Base-by-base conservation (phyloP, 2,888 invertebrate species). In the Heliconius sara region DNA sequence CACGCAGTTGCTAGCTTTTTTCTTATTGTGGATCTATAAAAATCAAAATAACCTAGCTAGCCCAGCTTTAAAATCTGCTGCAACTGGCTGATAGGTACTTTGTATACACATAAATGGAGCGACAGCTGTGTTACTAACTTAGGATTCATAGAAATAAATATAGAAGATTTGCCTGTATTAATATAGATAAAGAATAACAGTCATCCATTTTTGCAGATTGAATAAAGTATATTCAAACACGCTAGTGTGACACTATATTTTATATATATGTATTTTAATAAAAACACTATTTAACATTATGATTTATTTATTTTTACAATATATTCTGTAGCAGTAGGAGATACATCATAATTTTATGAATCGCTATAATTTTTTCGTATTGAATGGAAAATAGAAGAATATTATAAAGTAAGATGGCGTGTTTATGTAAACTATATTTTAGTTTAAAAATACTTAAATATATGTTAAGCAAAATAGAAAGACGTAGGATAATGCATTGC, bases 61-160 rank as follows among this genome's bases (percentile, higher is more conserved):
- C 73, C 43, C 43, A 79, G 78, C 68, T 79, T 79, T 79, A 47
- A 79, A 78, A 79, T 79, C 78, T 74, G 74, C 75, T 60, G 27
- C 19, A 70, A 74, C 67, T 77, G 70, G 79, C 47, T 47, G 25
- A 71, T 80, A 77, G 63, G 52, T 70, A 68, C 71, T 79, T 73
- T 63, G 57, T 63, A 70, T 60, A 79, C 63, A 67, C 80, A 63
- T 80, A 68, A 74, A 80, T 80, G 82, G 76, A 16, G 30, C 19
- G 74, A 76, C 82, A 82, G 82, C 76, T 82, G 82, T 81, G 68
- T 78, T 78, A 63, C 74, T 67, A 47, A 76, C 79, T 82, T 78
- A 80, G 78, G 74, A 78, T 80, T 82, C 79, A 77, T 74, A 81
- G 77, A 81, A 76, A 71, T 75, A 81, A 47, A 79, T 73, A 77